Base-by-base conservation (phyloP, 2,113 vertebrate species). In the Crotalus tigris region DNA sequence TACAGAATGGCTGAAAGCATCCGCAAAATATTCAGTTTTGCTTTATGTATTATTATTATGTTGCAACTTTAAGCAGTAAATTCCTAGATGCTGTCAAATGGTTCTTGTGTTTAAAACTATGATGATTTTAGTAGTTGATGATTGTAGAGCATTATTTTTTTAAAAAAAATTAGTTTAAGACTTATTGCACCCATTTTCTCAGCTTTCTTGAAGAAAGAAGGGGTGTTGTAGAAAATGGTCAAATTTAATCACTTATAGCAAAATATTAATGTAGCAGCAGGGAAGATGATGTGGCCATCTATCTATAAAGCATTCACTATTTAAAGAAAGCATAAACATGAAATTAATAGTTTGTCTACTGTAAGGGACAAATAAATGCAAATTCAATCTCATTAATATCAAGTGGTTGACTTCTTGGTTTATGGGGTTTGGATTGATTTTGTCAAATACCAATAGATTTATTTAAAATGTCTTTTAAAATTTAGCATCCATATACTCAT, bases 241-340 rank as follows among this genome's bases (percentile, higher is more conserved):
- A 98, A 98, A 98, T 98, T 97, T 97, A 51, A 98, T 98, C 98
- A 98, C 98, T 98, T 98, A 98, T 97, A 97, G 97, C 97, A 93
- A 98, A 98, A 98, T 98, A 98, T 98, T 98, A 98, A 98, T 98
- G 97, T 97, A 98, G 97, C 97, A 98, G 97, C 98, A 98, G 97
- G 98, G 98, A 97, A 97, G 97, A 97, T 97, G 98, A 98, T 98
- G 97, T 97, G 97, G 96, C 97, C 97, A 98, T 98, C 97, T 98
- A 98, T 98, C 98, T 98, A 95, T 95, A 97, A 97, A 97, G 97
- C 97, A 98, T 98, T 98, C 97, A 98, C 97, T 96, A 97, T 98
- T 98, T 97, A 98, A 97, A 98, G 97, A 97, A 97, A 96, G 97
- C 97, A 98, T 98, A 98, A 98, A 98, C 97, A 97, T 2, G 97